Evolutionary conservation across 2,888 invertebrate species (phyloP).

Genomic region (Petrolisthes manimaculis): DNA sequence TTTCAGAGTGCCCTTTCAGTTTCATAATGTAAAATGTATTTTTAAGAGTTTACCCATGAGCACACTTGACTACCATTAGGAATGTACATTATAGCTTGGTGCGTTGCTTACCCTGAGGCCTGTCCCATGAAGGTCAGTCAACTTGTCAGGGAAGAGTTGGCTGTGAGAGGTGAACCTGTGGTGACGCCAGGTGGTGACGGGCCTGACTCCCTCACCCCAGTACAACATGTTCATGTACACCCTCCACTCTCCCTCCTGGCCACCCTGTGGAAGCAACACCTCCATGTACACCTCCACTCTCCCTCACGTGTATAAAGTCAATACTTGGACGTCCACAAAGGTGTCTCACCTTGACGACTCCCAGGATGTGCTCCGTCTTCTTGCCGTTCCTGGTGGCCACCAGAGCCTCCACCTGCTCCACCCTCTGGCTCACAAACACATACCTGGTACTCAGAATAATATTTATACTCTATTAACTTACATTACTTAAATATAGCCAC

Average conservation of each 20-base stretch:
- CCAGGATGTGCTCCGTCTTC: constrained; percentile 30
- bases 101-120: too few relatives aligned
- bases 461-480: too few relatives aligned
- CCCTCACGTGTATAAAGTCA: background rate
- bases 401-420: constrained; percentile 12
- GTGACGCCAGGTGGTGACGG: constrained; percentile 10
- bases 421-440: constrained; percentile 11
- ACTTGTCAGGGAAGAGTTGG: constrained; percentile 37
- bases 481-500: too few relatives aligned
- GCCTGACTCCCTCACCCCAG: constrained; percentile 26
- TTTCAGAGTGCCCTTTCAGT: too few relatives aligned
- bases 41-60: too few relatives aligned
- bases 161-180: constrained; percentile 8
- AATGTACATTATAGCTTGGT: too few relatives aligned
- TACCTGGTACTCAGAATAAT: background rate
- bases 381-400: constrained; percentile 20
- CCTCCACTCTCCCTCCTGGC: background rate
- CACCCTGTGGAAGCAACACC: background rate
- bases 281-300: constrained; percentile 4
- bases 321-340: background rate
- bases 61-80: too few relatives aligned
- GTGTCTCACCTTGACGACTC: constrained; percentile 10
- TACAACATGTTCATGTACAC: constrained; percentile 32
- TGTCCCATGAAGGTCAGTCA: background rate
- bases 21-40: too few relatives aligned